phyloP scores from a whole-genome alignment of 2,888 invertebrate species.

The Cataglyphis livida region DNA sequence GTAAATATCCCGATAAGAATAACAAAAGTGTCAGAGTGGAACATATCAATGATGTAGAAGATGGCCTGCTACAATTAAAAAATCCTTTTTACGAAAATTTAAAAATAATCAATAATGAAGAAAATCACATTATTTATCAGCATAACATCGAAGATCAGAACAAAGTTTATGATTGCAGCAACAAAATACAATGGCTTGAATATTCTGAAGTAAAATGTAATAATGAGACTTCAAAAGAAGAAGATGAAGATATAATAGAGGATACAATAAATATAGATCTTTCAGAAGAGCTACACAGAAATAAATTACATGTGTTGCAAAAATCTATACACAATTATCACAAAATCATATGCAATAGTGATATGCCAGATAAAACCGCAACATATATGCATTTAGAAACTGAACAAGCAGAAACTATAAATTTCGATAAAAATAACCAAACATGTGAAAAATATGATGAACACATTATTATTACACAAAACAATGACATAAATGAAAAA shows the following conservation, averaged over 20 bases:
- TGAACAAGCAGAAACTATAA: constrained; percentile 20
- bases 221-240: constrained; percentile 11
- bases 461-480: constrained; percentile 36
- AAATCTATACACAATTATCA: constrained; percentile 34
- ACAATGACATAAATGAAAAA: constrained; percentile 34
- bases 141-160: constrained; percentile 55
- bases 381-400: constrained; percentile 20
- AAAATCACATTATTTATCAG: constrained; percentile 59
- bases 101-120: constrained; percentile 54
- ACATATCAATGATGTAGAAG: constrained; percentile 43
- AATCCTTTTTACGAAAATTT: constrained; percentile 60
- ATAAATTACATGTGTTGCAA: constrained; percentile 21
- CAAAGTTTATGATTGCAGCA: constrained; percentile 62
- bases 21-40: constrained; percentile 44
- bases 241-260: constrained; percentile 16
- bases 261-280: constrained; percentile 38
- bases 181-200: constrained; percentile 50
- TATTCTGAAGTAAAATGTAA: constrained; percentile 55
- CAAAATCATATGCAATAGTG: constrained; percentile 46
- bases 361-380: not conserved
- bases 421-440: constrained; percentile 26
- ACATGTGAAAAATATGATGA: constrained; percentile 32
- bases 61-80: constrained; percentile 55
- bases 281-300: constrained; percentile 33
- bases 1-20: constrained; percentile 53